Evolutionary conservation across 2,797 vertebrate species (phyloP), one percentile per base, ranked within the genome.

Genomic region (Macropodus opercularis): DNA sequence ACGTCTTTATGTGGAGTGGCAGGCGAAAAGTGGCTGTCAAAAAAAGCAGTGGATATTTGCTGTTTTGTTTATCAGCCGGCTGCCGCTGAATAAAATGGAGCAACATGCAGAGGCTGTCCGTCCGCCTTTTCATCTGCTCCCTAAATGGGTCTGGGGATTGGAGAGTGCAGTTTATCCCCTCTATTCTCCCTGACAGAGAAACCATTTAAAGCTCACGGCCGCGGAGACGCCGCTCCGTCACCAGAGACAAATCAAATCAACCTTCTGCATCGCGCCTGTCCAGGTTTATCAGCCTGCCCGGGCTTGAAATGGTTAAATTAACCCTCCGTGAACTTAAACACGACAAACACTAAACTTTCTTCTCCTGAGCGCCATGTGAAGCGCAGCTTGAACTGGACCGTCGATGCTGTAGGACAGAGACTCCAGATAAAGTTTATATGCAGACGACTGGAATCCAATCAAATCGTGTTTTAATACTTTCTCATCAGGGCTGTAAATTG

Each of bases 81-180:
- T n/a, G 62, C 53, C 47, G 84, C 78, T 81, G 79, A 85, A 89
- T 87, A 77, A 84, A 90, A 87, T 75, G 89, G 77, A 51, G 80
- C 83, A 89, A 90, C 90, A 91, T 80, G 87, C 78, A 73, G 57
- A 76, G 84, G 64, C 87, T 91, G 91, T 91, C 89, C 64, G 63
- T 79, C 85, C 41, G 85, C 81, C 88, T 91, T 89, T 91, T 87
- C 87, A 89, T 90, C 88, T 87, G 87, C 86, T 79, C 69, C 77
- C 85, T 88, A 89, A 91, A 91, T 86, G 86, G 90, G 86, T 85
- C 83, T 72, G 86, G 86, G 89, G 89, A 89, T 90, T 87, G 89
- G 79, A 86, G 84, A 87, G 89, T 86, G 89, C 84, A 91, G 87
- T 91, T 91, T 88, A 91, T 90, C 88, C 87, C 84, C 75, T 49